phyloP scores from a whole-genome alignment of 2,888 invertebrate genomes.

The Drosophila affinis region DNA sequence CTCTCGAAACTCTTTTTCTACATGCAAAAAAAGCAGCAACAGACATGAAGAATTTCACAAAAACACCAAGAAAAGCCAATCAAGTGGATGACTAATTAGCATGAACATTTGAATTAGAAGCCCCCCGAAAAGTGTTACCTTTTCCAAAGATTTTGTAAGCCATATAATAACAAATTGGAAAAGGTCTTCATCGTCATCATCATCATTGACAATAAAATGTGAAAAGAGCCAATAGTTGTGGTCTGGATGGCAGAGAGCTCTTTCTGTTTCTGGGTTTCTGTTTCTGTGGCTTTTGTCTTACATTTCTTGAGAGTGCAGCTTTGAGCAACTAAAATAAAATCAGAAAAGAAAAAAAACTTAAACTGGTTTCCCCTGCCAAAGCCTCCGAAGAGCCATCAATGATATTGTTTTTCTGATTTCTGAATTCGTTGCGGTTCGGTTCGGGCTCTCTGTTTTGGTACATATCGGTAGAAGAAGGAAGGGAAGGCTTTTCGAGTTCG shows the following conservation, averaged over 20 bases:
- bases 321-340: conserved; percentile 35
- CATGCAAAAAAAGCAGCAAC: conserved; percentile 44
- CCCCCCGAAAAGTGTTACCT: not conserved
- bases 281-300: conserved; percentile 54
- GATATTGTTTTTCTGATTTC: conserved; percentile 48
- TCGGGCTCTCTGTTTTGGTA: conserved; percentile 28
- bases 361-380: conserved; percentile 59
- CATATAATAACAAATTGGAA: conserved; percentile 14
- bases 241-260: conserved; percentile 26
- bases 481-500: conserved; percentile 18
- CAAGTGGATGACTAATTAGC: conserved; percentile 3
- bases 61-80: conserved; percentile 9
- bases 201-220: conserved; percentile 4
- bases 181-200: conserved; percentile 8
- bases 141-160: not conserved
- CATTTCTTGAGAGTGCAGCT: conserved; percentile 60
- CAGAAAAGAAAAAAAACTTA: conserved; percentile 33
- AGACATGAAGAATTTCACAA: conserved; percentile 1
- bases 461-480: conserved; percentile 6
- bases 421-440: conserved; percentile 30
- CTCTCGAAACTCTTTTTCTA: conserved; percentile 41
- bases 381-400: conserved; percentile 57
- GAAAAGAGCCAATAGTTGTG: conserved; percentile 3
- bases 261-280: conserved; percentile 24
- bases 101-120: conserved; percentile 4